Percentiles rank a stretch among this genome's conserved stretches.
These are phyloP conservation scores for Megalurothrips usitatus DNA, from an alignment of 2,888 invertebrate genomes.

Conservation along the genomic window DNA sequence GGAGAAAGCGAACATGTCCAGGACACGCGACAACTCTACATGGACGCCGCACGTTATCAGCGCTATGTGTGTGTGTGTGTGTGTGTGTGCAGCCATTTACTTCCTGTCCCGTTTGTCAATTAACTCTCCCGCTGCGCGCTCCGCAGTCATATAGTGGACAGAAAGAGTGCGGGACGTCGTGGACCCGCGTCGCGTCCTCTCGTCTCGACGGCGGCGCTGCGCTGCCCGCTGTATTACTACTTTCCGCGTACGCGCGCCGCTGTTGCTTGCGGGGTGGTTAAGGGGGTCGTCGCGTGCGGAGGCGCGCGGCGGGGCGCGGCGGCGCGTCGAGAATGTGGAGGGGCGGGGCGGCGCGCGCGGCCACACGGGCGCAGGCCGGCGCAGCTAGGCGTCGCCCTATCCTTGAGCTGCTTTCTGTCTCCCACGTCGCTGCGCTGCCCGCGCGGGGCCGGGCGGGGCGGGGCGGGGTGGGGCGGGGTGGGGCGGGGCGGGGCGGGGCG, in stretches of 20 bases:
- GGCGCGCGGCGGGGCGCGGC: not conserved
- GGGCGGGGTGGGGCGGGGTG: not conserved
- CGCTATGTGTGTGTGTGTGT: too few relatives aligned
- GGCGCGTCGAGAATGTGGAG: conserved; percentile 12
- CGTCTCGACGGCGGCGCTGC: too few relatives aligned
- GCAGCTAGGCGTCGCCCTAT: conserved; percentile 14
- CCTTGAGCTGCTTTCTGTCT: conserved; percentile 16
- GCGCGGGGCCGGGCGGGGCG: not conserved
- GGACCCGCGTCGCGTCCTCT: too few relatives aligned
- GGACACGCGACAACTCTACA: conserved; percentile 1
- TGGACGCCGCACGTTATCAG: not conserved
- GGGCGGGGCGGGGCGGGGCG: not conserved
- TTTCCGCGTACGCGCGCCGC: too few relatives aligned
- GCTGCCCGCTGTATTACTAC: too few relatives aligned
- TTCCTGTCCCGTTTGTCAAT: too few relatives aligned
- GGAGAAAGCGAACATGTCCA: not conserved
- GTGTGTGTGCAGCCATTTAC: too few relatives aligned
- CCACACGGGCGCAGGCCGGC: not conserved
- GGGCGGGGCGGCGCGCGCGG: not conserved
- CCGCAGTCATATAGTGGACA: too few relatives aligned
- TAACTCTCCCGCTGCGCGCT: too few relatives aligned
- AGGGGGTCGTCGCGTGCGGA: too few relatives aligned
- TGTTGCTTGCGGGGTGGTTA: too few relatives aligned
- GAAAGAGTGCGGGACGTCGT: too few relatives aligned
- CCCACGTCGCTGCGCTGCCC: not conserved